Percentiles rank a stretch among this genome's conserved stretches.
Evolutionary conservation across 1,140 invertebrate genomes (phyloP).

Genomic region (Drosophila biarmipes): DNA sequence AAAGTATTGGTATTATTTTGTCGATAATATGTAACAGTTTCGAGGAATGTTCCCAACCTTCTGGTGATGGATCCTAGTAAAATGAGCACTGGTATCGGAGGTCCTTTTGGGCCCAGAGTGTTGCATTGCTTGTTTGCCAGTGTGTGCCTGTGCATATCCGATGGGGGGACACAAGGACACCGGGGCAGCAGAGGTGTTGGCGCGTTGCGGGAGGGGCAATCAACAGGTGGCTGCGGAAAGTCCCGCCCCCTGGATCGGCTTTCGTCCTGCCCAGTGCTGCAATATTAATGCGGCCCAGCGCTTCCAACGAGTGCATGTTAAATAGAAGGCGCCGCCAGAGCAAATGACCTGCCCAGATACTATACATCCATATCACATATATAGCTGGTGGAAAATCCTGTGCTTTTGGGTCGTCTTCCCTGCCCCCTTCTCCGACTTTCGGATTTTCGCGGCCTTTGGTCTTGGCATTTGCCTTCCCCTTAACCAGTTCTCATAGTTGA

Average conservation of each 20-base stretch:
- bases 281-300: slow-evolving; percentile 65
- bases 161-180: neutral
- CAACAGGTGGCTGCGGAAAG: slow-evolving; percentile 29
- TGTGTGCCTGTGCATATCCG: slow-evolving; percentile 26
- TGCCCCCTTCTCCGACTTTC: neutral
- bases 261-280: slow-evolving; percentile 16
- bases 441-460: slow-evolving; percentile 8
- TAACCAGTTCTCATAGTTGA: slow-evolving; percentile 28
- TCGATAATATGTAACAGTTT: too few species aligned
- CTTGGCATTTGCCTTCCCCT: slow-evolving; percentile 34
- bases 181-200: neutral
- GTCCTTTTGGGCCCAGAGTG: slow-evolving; percentile 6
- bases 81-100: neutral
- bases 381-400: neutral
- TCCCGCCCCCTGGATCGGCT: slow-evolving; percentile 17
- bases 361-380: neutral
- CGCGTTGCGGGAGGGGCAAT: neutral
- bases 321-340: slow-evolving; percentile 58
- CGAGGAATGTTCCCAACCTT: too few species aligned
- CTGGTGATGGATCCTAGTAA: neutral
- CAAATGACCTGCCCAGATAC: slow-evolving; percentile 42
- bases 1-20: too few species aligned
- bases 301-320: slow-evolving; percentile 66
- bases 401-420: neutral
- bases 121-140: slow-evolving; percentile 1